phyloP scores from a whole-genome alignment of 2,797 vertebrate genomes.

The Tokudaia muenninki region DNA sequence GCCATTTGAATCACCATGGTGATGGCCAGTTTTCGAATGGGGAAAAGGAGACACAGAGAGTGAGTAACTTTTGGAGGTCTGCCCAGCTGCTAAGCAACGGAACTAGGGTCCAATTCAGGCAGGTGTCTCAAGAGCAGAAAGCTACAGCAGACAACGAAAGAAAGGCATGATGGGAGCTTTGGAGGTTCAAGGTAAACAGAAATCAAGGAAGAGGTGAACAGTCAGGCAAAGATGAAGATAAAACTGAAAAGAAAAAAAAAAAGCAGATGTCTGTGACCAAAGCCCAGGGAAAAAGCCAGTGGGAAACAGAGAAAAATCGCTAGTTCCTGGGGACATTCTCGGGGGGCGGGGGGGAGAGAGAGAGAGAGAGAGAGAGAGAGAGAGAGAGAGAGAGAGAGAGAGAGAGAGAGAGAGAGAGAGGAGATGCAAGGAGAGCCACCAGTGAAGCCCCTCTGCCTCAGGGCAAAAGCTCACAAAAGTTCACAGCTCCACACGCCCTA shows the following conservation, averaged over 20 bases:
- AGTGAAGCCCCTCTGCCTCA: not conserved
- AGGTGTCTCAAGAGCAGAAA: not conserved
- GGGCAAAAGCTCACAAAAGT: not conserved
- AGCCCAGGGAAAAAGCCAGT: not conserved
- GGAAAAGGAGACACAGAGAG: not conserved
- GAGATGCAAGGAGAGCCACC: not conserved
- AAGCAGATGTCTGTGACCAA: not conserved
- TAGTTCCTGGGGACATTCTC: not conserved
- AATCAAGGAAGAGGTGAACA: not conserved
- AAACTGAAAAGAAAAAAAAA: not conserved
- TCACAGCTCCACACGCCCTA: not conserved
- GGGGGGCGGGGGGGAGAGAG: not conserved
- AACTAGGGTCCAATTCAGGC: not conserved
- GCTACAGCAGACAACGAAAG: not conserved
- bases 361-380: too few relatives aligned
- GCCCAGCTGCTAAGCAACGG: not conserved
- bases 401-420: too few relatives aligned
- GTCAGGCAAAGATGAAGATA: not conserved
- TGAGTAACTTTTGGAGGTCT: not conserved
- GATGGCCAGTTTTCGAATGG: not conserved
- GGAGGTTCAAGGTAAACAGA: not conserved
- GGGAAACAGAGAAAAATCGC: not conserved
- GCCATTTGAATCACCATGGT: not conserved
- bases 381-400: not conserved
- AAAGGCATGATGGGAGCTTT: not conserved